These are phyloP conservation scores for Lepidostoma basale DNA, from an alignment of 1,140 invertebrate genomes.

Conservation along the genomic window DNA sequence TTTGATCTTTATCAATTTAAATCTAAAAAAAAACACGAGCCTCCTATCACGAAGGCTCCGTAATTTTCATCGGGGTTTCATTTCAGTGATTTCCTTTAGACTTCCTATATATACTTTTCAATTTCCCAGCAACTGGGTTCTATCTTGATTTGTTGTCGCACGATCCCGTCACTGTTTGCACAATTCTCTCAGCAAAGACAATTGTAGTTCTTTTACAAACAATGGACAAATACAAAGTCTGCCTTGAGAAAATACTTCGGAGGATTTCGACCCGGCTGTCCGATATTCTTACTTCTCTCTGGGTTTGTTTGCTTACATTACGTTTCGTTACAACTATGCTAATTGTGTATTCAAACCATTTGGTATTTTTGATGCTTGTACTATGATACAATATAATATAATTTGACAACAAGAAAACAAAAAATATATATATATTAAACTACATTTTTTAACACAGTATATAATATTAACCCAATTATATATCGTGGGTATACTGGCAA, in stretches of 20 bases:
- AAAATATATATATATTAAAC: no score
- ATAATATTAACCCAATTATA: no score
- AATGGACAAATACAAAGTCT: not conserved
- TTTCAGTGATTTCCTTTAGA: not conserved
- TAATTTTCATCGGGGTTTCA: no score
- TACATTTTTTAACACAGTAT: no score
- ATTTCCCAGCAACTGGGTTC: not conserved
- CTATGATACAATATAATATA: not conserved
- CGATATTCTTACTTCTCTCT: not conserved
- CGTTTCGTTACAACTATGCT: not conserved
- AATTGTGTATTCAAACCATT: not conserved
- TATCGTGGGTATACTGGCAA: no score
- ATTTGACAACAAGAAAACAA: no score
- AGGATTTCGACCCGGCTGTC: no score
- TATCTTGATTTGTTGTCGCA: conserved; percentile 19
- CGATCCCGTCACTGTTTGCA: conserved; percentile 5
- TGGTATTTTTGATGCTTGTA: not conserved
- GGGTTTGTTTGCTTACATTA: not conserved
- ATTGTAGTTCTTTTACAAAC: conserved; percentile 15
- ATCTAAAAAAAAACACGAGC: no score
- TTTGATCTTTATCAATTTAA: no score
- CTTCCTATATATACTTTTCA: conserved; percentile 7
- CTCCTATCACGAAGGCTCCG: no score
- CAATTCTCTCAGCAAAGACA: not conserved
- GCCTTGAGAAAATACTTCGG: no score